phyloP scores from a whole-genome alignment of 2,113 vertebrate species.

The Isichthys henryi region DNA sequence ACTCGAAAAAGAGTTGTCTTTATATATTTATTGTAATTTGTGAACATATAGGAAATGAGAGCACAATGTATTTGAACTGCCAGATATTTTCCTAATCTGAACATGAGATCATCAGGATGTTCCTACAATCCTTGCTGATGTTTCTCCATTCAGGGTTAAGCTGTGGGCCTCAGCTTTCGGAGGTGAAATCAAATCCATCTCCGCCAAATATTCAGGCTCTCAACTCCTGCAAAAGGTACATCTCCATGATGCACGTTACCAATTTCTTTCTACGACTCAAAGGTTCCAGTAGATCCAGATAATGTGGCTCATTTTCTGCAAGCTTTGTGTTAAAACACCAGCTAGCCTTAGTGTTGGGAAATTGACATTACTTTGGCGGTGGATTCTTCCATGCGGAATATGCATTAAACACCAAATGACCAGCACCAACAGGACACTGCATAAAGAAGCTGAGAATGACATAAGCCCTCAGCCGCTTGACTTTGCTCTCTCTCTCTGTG shows the following conservation, averaged over 20 bases:
- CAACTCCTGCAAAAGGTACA: slow-evolving; percentile 95
- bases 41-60: background rate
- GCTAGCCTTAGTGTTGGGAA: background rate
- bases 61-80: background rate
- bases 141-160: slow-evolving; percentile 71
- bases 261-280: background rate
- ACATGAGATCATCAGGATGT: background rate
- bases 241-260: background rate
- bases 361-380: background rate
- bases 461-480: background rate
- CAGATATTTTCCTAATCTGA: background rate
- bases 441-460: background rate
- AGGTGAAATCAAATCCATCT: slow-evolving; percentile 97
- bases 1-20: background rate
- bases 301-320: background rate
- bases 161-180: slow-evolving; percentile 98
- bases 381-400: background rate
- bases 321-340: background rate
- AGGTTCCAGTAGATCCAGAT: background rate
- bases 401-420: background rate
- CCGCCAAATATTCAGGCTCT: slow-evolving; percentile 94
- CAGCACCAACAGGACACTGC: background rate
- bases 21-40: background rate
- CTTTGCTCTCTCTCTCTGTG: background rate
- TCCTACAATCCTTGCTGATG: background rate